Evolutionary conservation across 2,797 vertebrate genomes (phyloP).

Genomic region (Argyrosomus regius): DNA sequence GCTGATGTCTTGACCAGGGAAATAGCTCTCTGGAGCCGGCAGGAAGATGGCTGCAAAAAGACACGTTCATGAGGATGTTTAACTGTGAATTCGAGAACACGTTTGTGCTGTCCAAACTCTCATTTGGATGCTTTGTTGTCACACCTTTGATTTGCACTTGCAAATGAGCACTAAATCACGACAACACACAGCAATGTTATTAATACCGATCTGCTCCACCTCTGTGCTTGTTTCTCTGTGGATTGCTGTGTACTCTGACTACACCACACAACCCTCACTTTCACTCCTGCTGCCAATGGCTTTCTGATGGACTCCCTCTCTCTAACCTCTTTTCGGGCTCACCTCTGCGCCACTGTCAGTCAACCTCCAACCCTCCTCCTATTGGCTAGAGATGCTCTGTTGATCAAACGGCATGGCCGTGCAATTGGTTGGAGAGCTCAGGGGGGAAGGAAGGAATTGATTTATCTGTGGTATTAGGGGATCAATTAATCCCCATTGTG

Average conservation of each 20-base stretch:
- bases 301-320: conserved; percentile 85
- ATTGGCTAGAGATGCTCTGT: conserved; percentile 79
- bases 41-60: conserved; percentile 14
- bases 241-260: conserved; percentile 53
- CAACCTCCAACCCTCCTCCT: conserved; percentile 51
- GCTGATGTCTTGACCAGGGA: conserved; percentile 68
- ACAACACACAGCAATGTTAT: conserved; percentile 14
- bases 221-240: conserved; percentile 54
- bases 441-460: conserved; percentile 84
- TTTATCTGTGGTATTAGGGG: conserved; percentile 90
- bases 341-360: conserved; percentile 71
- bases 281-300: conserved; percentile 73
- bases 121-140: neutral
- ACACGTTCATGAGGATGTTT: neutral
- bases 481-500: conserved; percentile 91
- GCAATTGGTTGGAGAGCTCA: conserved; percentile 81
- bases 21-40: conserved; percentile 25
- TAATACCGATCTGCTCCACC: conserved; percentile 42
- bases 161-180: conserved; percentile 29
- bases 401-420: conserved; percentile 75
- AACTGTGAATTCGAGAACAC: conserved; percentile 5
- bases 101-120: neutral
- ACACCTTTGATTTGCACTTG: neutral
- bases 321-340: conserved; percentile 69
- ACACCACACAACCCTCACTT: conserved; percentile 61